Evolutionary conservation across 2,113 vertebrate species (phyloP).

Genomic region (Nothocercus julius): DNA sequence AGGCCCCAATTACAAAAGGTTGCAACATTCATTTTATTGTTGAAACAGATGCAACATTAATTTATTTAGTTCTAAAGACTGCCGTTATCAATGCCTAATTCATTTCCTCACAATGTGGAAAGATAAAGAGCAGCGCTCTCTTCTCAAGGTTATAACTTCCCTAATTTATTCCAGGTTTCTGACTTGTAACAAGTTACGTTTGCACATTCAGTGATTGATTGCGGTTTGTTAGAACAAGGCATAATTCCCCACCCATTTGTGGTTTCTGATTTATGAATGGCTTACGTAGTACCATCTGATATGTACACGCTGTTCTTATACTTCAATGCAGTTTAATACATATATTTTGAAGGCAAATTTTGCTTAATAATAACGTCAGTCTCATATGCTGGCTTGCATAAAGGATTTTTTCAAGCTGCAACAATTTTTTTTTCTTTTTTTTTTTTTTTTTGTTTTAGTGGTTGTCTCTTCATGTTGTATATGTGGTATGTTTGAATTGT

Average conservation of each 20-base stretch:
- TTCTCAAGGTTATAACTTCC: not conserved
- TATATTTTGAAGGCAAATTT: not conserved
- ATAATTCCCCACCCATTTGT: not conserved
- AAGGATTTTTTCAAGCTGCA: not conserved
- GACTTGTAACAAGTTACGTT: not conserved
- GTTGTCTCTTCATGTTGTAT: not conserved
- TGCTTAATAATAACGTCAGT: not conserved
- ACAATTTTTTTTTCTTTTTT: not conserved
- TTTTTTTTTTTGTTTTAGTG: not conserved
- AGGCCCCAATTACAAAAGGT: not conserved
- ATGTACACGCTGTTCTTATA: not conserved
- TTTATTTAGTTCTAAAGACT: not conserved
- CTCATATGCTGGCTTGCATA: not conserved
- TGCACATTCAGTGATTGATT: not conserved
- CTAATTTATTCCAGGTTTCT: not conserved
- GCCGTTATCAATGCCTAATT: not conserved
- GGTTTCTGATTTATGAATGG: conserved; percentile 18
- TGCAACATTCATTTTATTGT: not conserved
- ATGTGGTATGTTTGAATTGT: not conserved
- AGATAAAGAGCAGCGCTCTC: not conserved
- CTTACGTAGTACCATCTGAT: not conserved
- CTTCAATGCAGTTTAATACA: not conserved
- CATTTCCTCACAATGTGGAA: not conserved
- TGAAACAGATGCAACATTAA: not conserved
- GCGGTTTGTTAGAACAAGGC: not conserved